These are phyloP conservation scores for Distichodus sexfasciatus DNA, from an alignment of 2,797 vertebrate genomes.

Conservation along the genomic window DNA sequence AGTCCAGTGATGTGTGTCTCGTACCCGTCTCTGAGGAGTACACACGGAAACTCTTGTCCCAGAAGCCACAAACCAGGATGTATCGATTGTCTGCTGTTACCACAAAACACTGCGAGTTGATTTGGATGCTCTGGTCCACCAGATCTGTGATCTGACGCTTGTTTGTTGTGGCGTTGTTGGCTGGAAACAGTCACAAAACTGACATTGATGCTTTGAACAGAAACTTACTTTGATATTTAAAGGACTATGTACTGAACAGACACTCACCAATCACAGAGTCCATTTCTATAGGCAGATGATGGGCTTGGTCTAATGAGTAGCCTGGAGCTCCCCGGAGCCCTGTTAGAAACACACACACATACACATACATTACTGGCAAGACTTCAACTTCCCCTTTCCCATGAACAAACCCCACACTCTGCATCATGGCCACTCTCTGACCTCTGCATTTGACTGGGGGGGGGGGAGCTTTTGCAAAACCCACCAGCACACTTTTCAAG, in stretches of 20 bases:
- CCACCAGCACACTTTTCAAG: slow-evolving; percentile 50
- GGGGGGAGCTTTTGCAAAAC: slow-evolving; percentile 44
- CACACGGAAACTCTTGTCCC: slow-evolving; percentile 99
- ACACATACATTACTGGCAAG: slow-evolving; percentile 27
- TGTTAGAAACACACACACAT: slow-evolving; percentile 56
- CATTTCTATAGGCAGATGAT: slow-evolving; percentile 97
- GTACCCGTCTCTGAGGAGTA: slow-evolving; percentile 98
- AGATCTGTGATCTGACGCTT: slow-evolving; percentile 98
- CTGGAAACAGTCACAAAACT: slow-evolving; percentile 62
- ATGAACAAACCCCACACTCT: too few species aligned
- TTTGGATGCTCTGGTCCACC: slow-evolving; percentile 98
- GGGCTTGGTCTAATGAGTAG: slow-evolving; percentile 94
- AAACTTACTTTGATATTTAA: background rate
- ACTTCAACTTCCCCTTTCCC: too few species aligned
- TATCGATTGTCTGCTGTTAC: slow-evolving; percentile 99
- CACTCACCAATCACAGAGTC: slow-evolving; percentile 90
- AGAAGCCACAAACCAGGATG: slow-evolving; percentile 98
- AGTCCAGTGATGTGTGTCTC: background rate
- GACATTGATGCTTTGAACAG: background rate
- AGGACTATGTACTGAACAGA: background rate
- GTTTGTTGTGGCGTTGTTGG: slow-evolving; percentile 91
- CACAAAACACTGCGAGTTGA: slow-evolving; percentile 97
- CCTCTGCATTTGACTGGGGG: background rate
- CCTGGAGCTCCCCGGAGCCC: slow-evolving; percentile 93
- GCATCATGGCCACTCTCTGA: slow-evolving; percentile 47